Base-by-base conservation (phyloP, 2,797 vertebrate genomes). In the Anguilla megastoma region DNA sequence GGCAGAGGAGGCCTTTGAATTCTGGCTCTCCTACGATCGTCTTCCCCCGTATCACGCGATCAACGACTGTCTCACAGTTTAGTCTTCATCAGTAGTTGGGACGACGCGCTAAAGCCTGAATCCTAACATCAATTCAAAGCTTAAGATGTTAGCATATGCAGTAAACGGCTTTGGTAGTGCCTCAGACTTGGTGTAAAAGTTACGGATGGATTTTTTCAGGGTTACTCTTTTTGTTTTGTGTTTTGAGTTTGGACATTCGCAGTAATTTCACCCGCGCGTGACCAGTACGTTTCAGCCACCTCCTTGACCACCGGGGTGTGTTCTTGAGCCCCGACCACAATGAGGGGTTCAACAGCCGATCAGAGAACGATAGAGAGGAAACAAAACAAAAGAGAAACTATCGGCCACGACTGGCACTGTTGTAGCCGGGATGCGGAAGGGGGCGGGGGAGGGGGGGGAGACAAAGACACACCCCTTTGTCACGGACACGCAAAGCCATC, bases 401-500 rank as follows among this genome's bases (percentile, higher is more conserved):
- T 48, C 16, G 76, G 41, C 36, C 24, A 82, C 21, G 45, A n/a
- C 79, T 82, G 79, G 18, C 79, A n/a, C 21, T 50, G 79, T 82
- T n/a, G 45, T 27, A 50, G 21, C 24, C 2, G 74, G 56, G 56
- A 58, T 10, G 52, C 12, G 52, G 52, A 14, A 54, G 52, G 12
- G 52, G 50, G 10, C 1, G 50, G 10, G 50, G 50, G 69, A 8
- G 69, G 10, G 30, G 10, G 0, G 71, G 71, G 71, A 0, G 30
- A n/a, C 12, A 41, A 45, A 79, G n/a, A 79, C 79, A n/a, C 16
- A 2, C 1, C 79, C 79, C 27, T 30, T 85, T 36, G 52, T 71
- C 69, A 82, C 87, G 84, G 10, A 71, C 36, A 85, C 79, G 36
- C 56, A 84, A 84, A 71, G 63, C 87, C 60, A 50, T 48, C 79